Evolutionary conservation across 1,140 invertebrate species (phyloP), one percentile per base, ranked within the genome.

Genomic region (Magallana angulata): DNA sequence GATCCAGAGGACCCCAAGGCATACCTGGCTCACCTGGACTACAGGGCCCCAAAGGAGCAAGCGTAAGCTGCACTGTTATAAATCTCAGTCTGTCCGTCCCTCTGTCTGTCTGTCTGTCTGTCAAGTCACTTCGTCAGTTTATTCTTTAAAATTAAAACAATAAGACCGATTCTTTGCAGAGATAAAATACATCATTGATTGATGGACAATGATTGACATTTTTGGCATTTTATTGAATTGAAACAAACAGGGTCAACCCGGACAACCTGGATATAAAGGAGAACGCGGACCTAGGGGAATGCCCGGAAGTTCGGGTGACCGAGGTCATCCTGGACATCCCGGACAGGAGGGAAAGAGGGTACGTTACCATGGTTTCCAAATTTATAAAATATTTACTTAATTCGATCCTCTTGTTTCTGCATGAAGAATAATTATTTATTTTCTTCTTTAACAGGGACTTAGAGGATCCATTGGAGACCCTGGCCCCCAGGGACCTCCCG

Each of bases 1-100:
- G 93, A 89, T 89, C 92, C 0, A 68, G 92, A 87, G 93, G 93
- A 71, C 88, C 90, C 4, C 82, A 91, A 18, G 93, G 93, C 57
- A 80, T 89, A 12, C n/a, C 48, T 6, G 93, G 93, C n/a, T 90
- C 89, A 30, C 88, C 90, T 16, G 93, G 93, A 64, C 14, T 83
- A n/a, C 18, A 68, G 16, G 93, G 93, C 59, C 82, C 92, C n/a
- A 93, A 93, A 68, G 93, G 93, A 58, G 80, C 89, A 30, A 48
- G 89, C 9, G 93, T 92, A 91, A 90, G 91, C 90, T 71, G 36
- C 82, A 57, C 86, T 48, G 36, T 48, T 48, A 48, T 48, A 4
- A 5, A 24, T 24, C 24, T 24, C 36, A 48, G 36, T 48, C 36
- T 4, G 36, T 48, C 36, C 36, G 36, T 48, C 36, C 36, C 3